Base-by-base conservation (phyloP, 2,113 vertebrate species). In the Prionailurus bengalensis region DNA sequence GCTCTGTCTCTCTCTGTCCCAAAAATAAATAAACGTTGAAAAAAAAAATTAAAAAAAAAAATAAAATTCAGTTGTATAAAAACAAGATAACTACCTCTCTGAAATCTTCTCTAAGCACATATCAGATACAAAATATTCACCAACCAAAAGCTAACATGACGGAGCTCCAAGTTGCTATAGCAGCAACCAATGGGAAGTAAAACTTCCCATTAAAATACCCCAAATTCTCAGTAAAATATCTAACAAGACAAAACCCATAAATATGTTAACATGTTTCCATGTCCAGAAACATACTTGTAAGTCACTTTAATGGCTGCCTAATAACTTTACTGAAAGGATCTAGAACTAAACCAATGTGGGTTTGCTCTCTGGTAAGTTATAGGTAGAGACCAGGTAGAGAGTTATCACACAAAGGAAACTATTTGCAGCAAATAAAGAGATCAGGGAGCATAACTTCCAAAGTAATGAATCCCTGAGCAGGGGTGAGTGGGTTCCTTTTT, bases 61-160 rank as follows among this genome's bases (percentile, higher is more conserved):
- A n/a, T 39, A 89, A 89, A 29, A 48, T 23, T 33, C n/a, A 66
- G 45, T 1, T 63, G 39, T 53, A 68, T 45, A 87, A 87, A 73
- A 95, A 71, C 13, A 76, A 93, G n/a, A 17, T 45, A 89, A 90
- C 33, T 61, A 33, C 42, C n/a, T 23, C 48, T 85, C 27, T 80
- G 15, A 84, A 70, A 96, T 70, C 16, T 74, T 84, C 58, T 33
- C 55, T 27, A 42, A 61, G 39, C 85, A 61, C 7, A 36, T 42
- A 89, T 71, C 39, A 86, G 45, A 70, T 36, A 89, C 19, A 88
- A 92, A 92, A 61, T 73, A 76, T 83, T 88, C 25, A 68, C 58
- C 48, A 70, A 78, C 17, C 70, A 48, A 86, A 93, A 89, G 71
- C 51, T 83, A 91, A 84, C 19, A 90, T 70, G 73, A 65, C 3